These are phyloP conservation scores for Trogon melanurus DNA, from an alignment of 2,113 vertebrate genomes.

Conservation along the genomic window DNA sequence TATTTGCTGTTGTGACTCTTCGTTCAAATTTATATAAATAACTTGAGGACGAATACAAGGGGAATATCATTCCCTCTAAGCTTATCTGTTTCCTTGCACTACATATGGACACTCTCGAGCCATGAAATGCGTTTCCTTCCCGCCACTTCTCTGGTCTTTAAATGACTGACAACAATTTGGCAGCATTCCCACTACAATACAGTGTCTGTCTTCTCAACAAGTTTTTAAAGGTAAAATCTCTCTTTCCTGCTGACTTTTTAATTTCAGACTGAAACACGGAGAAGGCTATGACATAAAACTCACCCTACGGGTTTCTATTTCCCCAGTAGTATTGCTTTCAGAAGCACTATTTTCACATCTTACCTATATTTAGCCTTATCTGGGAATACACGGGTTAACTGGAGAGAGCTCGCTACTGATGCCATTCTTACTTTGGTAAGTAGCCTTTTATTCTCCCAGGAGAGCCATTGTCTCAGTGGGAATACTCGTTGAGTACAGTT, in stretches of 20 bases:
- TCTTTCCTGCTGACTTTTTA: not conserved
- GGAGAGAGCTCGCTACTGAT: not conserved
- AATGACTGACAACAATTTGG: not conserved
- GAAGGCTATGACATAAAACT: not conserved
- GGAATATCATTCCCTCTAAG: not conserved
- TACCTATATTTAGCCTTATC: not conserved
- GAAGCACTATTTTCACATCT: not conserved
- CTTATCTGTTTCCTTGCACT: slow-evolving; percentile 65
- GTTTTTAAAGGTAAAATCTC: not conserved
- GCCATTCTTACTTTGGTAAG: not conserved
- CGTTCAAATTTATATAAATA: slow-evolving; percentile 12
- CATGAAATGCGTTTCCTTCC: not conserved
- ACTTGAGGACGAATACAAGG: slow-evolving; percentile 16
- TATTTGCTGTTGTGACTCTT: not conserved
- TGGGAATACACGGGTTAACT: not conserved
- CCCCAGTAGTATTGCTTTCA: not conserved
- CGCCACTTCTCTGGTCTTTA: not conserved
- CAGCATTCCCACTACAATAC: not conserved
- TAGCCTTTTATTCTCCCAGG: not conserved
- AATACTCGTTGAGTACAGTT: not conserved
- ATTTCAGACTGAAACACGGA: not conserved
- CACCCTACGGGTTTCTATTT: not conserved
- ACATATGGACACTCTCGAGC: not conserved
- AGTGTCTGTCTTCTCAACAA: not conserved
- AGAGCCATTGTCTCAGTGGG: not conserved